phyloP scores from a whole-genome alignment of 2,797 vertebrate species.

The Peromyscus attwateri region DNA sequence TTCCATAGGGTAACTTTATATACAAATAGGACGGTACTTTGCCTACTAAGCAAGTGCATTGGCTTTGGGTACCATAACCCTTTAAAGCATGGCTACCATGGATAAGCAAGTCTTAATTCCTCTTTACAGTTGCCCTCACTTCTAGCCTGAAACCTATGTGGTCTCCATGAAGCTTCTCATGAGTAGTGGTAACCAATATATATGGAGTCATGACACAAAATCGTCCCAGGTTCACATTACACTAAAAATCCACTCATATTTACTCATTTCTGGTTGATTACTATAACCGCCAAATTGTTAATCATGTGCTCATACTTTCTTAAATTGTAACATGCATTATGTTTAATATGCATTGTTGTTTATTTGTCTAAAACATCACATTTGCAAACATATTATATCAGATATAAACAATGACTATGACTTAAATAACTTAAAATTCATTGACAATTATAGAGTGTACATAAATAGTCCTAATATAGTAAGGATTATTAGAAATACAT shows the following conservation, averaged over 20 bases:
- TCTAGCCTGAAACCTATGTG: not conserved
- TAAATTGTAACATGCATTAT: not conserved
- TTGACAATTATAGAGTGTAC: not conserved
- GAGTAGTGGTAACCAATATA: not conserved
- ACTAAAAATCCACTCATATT: not conserved
- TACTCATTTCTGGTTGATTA: not conserved
- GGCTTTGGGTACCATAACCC: not conserved
- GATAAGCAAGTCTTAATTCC: not conserved
- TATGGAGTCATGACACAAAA: not conserved
- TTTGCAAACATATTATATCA: not conserved
- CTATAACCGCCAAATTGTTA: not conserved
- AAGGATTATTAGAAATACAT: not conserved
- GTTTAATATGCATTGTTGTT: not conserved
- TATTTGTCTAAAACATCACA: not conserved
- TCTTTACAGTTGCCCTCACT: not conserved
- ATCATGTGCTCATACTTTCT: not conserved
- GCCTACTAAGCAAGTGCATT: rapidly evolving
- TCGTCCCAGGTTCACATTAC: not conserved
- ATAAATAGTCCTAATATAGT: not conserved
- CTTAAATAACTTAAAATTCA: not conserved
- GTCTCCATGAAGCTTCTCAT: rapidly evolving
- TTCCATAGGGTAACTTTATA: not conserved
- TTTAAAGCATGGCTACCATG: not conserved
- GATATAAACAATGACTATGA: not conserved
- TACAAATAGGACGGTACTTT: not conserved